phyloP scores from a whole-genome alignment of 2,888 invertebrate genomes.

The Iselma pallidipennis region DNA sequence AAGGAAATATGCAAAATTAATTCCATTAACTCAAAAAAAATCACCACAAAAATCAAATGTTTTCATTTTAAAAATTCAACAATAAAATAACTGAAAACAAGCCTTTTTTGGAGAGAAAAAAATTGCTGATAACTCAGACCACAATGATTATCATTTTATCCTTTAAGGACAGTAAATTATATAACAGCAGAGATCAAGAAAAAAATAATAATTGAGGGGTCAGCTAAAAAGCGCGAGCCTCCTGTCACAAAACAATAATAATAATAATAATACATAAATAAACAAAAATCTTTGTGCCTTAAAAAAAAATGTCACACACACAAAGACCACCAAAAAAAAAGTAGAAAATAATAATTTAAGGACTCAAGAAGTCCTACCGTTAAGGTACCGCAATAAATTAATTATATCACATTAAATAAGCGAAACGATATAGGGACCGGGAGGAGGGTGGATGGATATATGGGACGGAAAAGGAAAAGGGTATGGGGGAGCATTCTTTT shows the following conservation, averaged over 20 bases:
- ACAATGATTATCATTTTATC: background rate
- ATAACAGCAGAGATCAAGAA: constrained; percentile 4
- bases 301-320: constrained; percentile 35
- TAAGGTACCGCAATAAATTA: constrained; percentile 47
- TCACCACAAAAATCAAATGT: too few relatives aligned
- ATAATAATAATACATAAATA: too few relatives aligned
- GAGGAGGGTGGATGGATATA: background rate
- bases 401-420: constrained; percentile 53
- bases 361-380: constrained; percentile 12
- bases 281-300: constrained; percentile 48
- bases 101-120: constrained; percentile 1
- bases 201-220: constrained; percentile 38
- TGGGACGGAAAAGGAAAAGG: background rate
- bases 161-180: background rate
- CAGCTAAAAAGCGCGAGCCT: constrained; percentile 47
- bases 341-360: constrained; percentile 31
- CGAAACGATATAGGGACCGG: constrained; percentile 39
- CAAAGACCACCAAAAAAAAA: constrained; percentile 20
- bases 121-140: constrained; percentile 1
- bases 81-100: constrained; percentile 20
- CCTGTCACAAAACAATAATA: too few relatives aligned
- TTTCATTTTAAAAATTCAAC: constrained; percentile 18
- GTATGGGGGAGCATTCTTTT: constrained; percentile 7
- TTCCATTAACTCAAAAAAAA: background rate
- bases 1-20: background rate